Conservation (phyloP, 2,113 vertebrate species). For the Erpornis zantholeuca region DNA sequence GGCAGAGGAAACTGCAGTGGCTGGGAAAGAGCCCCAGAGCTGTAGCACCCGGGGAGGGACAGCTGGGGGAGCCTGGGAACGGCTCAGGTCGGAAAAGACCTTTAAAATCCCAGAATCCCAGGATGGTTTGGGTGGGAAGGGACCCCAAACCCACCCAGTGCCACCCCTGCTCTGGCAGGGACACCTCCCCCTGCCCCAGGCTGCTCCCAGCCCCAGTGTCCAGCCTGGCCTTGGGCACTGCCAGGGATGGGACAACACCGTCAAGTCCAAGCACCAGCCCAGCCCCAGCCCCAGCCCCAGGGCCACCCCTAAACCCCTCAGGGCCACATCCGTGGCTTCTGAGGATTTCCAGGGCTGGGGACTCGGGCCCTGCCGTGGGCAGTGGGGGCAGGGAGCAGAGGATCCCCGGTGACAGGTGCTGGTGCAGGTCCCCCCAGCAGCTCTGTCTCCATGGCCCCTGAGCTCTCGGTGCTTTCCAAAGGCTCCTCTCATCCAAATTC, state of each 20-base stretch:
- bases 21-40: neutral
- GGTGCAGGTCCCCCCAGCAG: neutral
- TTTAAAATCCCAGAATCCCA: neutral
- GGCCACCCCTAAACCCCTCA: too few species aligned
- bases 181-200: neutral
- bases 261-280: neutral
- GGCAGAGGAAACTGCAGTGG: neutral
- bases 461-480: neutral
- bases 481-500: neutral
- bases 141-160: neutral
- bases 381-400: neutral
- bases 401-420: neutral
- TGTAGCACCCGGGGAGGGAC: too few species aligned
- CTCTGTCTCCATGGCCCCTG: rapidly evolving
- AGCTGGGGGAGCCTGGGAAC: neutral
- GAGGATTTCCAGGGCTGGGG: neutral
- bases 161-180: neutral
- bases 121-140: neutral
- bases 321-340: neutral
- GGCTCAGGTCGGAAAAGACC: neutral
- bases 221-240: neutral
- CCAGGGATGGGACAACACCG: neutral
- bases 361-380: neutral
- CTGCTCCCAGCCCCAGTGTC: neutral
- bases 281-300: neutral